Evolutionary conservation across 2,113 vertebrate species (phyloP).

Genomic region (Calonectris borealis): DNA sequence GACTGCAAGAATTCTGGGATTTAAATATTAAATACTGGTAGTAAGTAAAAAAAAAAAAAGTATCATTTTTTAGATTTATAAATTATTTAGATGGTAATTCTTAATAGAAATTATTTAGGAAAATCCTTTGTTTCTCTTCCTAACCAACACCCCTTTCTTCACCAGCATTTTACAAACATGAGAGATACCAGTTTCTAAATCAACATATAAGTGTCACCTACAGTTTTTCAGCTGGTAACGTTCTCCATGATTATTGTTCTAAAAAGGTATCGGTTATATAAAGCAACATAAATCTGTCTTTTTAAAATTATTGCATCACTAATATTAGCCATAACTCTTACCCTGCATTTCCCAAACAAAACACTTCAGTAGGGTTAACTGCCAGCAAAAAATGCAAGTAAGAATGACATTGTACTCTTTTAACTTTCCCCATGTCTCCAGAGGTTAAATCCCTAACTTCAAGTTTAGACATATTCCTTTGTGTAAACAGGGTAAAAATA

Average conservation of each 20-base stretch:
- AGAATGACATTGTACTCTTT: neutral
- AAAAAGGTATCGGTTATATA: neutral
- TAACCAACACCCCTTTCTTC: neutral
- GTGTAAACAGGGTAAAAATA: neutral
- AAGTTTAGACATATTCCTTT: neutral
- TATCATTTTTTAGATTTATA: neutral
- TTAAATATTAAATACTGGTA: neutral
- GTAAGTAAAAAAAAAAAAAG: neutral
- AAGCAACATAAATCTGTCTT: neutral
- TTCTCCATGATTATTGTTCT: neutral
- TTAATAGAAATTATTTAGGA: neutral
- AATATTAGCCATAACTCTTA: neutral
- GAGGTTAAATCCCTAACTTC: neutral
- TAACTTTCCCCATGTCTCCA: neutral
- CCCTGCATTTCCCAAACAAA: neutral
- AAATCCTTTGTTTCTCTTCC: neutral
- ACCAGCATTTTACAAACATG: neutral
- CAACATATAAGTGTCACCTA: neutral
- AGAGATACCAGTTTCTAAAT: neutral
- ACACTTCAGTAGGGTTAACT: neutral
- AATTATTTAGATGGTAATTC: neutral
- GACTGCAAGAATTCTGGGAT: neutral
- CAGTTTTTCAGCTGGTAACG: neutral
- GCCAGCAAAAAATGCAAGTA: neutral
- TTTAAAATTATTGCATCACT: neutral